Evolutionary conservation across 2,888 invertebrate genomes (phyloP).

Genomic region (Idaea straminata): DNA sequence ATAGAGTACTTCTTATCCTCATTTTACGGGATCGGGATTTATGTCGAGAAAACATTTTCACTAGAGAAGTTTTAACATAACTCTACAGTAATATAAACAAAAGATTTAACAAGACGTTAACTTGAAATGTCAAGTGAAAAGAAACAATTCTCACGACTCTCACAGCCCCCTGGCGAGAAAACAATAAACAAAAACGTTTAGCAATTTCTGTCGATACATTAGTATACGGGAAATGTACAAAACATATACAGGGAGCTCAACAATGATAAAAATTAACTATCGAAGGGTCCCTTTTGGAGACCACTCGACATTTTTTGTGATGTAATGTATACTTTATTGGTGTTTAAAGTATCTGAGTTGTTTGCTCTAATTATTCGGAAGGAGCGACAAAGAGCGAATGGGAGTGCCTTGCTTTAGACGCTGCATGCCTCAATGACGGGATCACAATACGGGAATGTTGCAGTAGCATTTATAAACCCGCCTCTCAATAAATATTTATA

Average conservation of each 20-base stretch:
- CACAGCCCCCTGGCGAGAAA: slow-evolving; percentile 51
- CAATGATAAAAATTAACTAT: slow-evolving; percentile 74
- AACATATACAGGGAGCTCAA: slow-evolving; percentile 45
- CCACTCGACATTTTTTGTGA: slow-evolving; percentile 62
- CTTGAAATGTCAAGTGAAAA: slow-evolving; percentile 41
- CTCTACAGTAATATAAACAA: slow-evolving; percentile 24
- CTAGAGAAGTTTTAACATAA: not conserved
- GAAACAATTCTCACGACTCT: slow-evolving; percentile 69
- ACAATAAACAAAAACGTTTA: slow-evolving; percentile 52
- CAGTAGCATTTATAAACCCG: slow-evolving; percentile 64
- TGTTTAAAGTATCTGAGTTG: slow-evolving; percentile 50
- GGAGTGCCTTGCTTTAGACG: slow-evolving; percentile 65
- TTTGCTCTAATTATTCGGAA: slow-evolving; percentile 76
- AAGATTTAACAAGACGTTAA: slow-evolving; percentile 35
- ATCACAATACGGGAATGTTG: slow-evolving; percentile 59
- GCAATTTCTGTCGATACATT: slow-evolving; percentile 49
- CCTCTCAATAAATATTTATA: slow-evolving; percentile 76
- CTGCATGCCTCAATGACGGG: slow-evolving; percentile 61
- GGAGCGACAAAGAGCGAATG: slow-evolving; percentile 68
- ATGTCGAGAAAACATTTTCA: not conserved
- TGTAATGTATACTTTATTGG: slow-evolving; percentile 76
- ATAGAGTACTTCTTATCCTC: not conserved
- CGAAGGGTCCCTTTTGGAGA: slow-evolving; percentile 57
- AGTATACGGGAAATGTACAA: slow-evolving; percentile 54
- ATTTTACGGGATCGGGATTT: not conserved